Conservation (phyloP, 2,797 vertebrate species). For the Coregonus ussuriensis region DNA sequence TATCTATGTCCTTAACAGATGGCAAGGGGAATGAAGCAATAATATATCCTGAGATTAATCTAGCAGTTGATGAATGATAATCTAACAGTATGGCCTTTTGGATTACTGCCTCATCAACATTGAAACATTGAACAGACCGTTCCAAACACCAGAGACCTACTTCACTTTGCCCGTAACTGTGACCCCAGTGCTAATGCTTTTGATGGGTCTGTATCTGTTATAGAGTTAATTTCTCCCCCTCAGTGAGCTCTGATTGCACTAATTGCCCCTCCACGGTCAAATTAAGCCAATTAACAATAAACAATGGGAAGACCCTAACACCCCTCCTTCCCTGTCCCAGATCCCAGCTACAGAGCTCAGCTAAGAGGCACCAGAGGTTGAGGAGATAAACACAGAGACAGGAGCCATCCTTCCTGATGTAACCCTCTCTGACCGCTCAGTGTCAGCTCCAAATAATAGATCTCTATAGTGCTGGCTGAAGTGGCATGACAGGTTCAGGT, state of each 20-base stretch:
- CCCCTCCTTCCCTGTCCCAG: not conserved
- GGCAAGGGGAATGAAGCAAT: not conserved
- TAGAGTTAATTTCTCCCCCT: not conserved
- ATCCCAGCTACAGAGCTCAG: not conserved
- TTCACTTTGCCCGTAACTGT: not conserved
- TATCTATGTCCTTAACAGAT: not conserved
- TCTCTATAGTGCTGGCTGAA: not conserved
- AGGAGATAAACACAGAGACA: not conserved
- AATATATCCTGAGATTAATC: not conserved
- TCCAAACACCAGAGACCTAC: not conserved
- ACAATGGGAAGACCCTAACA: not conserved
- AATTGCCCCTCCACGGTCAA: conserved; percentile 6
- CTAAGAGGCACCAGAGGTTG: not conserved
- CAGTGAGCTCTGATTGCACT: conserved; percentile 8
- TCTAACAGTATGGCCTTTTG: not conserved
- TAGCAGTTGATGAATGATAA: not conserved
- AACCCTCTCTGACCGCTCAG: not conserved
- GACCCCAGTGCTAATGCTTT: not conserved
- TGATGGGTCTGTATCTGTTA: not conserved
- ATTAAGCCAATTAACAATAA: too few species aligned
- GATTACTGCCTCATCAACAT: not conserved
- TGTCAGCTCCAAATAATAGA: not conserved
- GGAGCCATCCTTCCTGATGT: not conserved
- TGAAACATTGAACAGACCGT: not conserved
- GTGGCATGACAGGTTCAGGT: not conserved